These are phyloP conservation scores for Galaxea fascicularis DNA, from an alignment of 92 coral and sea anemone species.

Conservation along the genomic window DNA sequence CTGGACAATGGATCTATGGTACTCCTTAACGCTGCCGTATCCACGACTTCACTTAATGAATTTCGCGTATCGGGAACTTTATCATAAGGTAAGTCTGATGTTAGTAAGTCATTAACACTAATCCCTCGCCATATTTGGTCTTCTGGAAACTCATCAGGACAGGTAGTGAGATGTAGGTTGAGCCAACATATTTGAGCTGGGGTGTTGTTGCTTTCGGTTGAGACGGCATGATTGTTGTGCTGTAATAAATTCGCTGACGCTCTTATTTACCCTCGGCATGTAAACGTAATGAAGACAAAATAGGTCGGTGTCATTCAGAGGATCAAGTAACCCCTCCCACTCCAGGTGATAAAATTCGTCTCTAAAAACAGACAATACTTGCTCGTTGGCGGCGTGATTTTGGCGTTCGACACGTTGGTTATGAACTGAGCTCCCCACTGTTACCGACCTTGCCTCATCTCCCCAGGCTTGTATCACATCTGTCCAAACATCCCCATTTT, in stretches of 20 bases:
- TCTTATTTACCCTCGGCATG: conserved; percentile 59
- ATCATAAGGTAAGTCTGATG: conserved; percentile 13
- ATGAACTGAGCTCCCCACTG: conserved; percentile 70
- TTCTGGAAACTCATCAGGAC: conserved; percentile 11
- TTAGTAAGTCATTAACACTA: conserved; percentile 18
- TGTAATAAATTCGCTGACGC: conserved; percentile 52
- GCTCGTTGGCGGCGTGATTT: conserved; percentile 63
- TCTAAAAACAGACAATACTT: conserved; percentile 47
- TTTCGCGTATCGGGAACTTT: conserved; percentile 26
- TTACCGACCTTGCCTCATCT: conserved; percentile 45
- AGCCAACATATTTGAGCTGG: conserved; percentile 63
- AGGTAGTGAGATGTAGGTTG: conserved; percentile 45
- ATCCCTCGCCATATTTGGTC: conserved; percentile 36
- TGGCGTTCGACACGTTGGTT: conserved; percentile 71
- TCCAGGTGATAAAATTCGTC: conserved; percentile 37
- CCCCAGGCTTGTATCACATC: conserved; percentile 56
- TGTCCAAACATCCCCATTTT: conserved; percentile 55
- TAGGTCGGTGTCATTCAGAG: conserved; percentile 59
- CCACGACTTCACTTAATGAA: conserved; percentile 12
- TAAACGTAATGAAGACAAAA: conserved; percentile 69
- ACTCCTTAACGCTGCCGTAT: conserved; percentile 18
- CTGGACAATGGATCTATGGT: conserved; percentile 16
- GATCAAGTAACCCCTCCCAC: conserved; percentile 52
- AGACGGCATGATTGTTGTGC: conserved; percentile 70
- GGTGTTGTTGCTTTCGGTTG: conserved; percentile 56